Conservation (phyloP, 2,113 vertebrate genomes). For the Melanostigma gelatinosum region DNA sequence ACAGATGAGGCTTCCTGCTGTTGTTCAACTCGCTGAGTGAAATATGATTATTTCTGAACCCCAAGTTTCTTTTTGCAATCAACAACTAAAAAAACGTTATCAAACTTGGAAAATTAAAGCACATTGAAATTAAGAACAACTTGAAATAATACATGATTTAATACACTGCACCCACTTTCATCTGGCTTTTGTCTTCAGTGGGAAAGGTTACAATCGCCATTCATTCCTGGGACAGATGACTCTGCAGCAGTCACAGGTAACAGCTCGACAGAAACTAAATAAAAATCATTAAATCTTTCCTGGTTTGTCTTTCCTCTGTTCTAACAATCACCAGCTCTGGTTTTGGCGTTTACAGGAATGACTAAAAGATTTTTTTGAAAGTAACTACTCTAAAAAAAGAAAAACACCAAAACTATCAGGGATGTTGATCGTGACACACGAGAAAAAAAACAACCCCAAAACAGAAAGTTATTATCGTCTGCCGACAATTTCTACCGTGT, state of each 20-base stretch:
- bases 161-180: not conserved
- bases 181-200: not conserved
- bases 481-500: not conserved
- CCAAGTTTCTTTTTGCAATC: not conserved
- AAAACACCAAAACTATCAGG: too few species aligned
- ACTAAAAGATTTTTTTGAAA: not conserved
- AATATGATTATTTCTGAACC: slow-evolving; percentile 14
- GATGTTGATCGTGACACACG: not conserved
- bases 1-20: slow-evolving; percentile 32
- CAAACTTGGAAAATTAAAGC: not conserved
- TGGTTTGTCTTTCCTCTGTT: too few species aligned
- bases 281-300: too few species aligned
- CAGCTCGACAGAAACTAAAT: too few species aligned
- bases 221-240: too few species aligned
- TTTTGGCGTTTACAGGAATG: not conserved
- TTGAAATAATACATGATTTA: not conserved
- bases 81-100: not conserved
- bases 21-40: slow-evolving; percentile 2
- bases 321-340: not conserved
- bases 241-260: too few species aligned
- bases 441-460: not conserved
- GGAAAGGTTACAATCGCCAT: too few species aligned
- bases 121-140: too few species aligned
- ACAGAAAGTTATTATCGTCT: not conserved
- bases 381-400: not conserved